Base-by-base conservation (phyloP, 1,140 invertebrate species). In the Zaprionus davidi region DNA sequence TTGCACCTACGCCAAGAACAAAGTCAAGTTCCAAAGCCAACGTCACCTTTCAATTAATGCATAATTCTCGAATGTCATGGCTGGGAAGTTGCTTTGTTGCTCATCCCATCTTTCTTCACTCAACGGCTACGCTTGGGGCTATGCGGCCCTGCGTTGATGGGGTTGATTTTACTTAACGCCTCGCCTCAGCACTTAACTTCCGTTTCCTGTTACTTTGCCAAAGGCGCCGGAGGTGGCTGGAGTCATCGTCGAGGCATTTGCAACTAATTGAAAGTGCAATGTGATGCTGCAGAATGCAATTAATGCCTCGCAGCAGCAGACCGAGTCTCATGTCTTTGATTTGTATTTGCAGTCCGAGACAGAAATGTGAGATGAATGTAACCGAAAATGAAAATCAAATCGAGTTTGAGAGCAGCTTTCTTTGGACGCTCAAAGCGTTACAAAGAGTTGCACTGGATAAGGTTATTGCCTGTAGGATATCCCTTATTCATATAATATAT, bases 191-290 rank as follows among this genome's bases (percentile, higher is more conserved):
- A 91, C 86, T 92, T 90, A 90, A 88, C 90, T 88, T 92, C 90
- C 90, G 86, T 90, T 92, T 90, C 86, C 86, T 82, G 77, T 82
- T 91, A 73, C 82, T 69, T 66, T 68, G 69, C 58, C 64, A 72
- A 46, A 34, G 41, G 26, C 26, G 38, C 44, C 41, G 15, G 64
- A 70, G 55, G 51, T 24, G 17, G 67, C 22, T 17, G 22, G 13
- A 70, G 67, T 55, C 56, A 36, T 7, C n/a, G 59, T 77, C 34
- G 68, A 79, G 82, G 86, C 72, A 81, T 90, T 88, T 74, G 75
- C 79, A 90, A 90, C 84, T 92, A 92, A 92, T 92, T 92, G 90
- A 92, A 92, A 92, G 90, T 92, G 91, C 91, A 91, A 83, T 81
- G 77, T 91, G 88, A 88, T 76, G 86, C 86, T 84, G 74, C 81